phyloP scores from a whole-genome alignment of 2,888 invertebrate genomes.

The Leptopilina syphax region DNA sequence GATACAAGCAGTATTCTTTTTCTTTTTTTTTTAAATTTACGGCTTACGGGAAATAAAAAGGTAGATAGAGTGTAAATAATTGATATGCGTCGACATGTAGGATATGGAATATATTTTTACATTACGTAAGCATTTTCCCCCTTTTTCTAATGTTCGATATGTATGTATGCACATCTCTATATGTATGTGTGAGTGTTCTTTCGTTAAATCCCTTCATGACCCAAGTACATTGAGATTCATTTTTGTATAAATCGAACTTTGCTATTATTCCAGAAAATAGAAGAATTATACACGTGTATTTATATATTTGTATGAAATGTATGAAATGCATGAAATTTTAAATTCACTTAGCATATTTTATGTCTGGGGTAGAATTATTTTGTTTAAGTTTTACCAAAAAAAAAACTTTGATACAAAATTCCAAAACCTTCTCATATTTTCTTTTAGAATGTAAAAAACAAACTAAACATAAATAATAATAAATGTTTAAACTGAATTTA shows the following conservation, averaged over 20 bases:
- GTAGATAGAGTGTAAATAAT: constrained; percentile 16
- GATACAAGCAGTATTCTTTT: neutral
- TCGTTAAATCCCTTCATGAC: constrained; percentile 14
- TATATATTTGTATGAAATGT: too few relatives aligned
- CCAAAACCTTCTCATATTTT: too few relatives aligned
- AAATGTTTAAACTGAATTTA: too few relatives aligned
- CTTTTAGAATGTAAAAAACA: too few relatives aligned
- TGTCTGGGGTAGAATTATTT: too few relatives aligned
- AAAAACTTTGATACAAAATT: too few relatives aligned
- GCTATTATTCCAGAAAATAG: neutral
- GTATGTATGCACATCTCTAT: neutral
- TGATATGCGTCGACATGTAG: constrained; percentile 28
- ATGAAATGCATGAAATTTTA: too few relatives aligned
- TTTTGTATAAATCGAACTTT: neutral
- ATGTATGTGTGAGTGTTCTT: neutral
- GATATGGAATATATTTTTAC: constrained; percentile 10
- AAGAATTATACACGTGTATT: neutral
- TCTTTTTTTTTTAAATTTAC: neutral
- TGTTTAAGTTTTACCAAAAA: too few relatives aligned
- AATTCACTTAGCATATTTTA: too few relatives aligned
- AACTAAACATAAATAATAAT: too few relatives aligned
- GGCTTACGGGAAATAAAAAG: constrained; percentile 8
- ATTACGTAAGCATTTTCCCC: constrained; percentile 7
- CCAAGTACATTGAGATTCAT: constrained; percentile 14
- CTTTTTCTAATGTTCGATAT: constrained; percentile 27